Evolutionary conservation across 2,113 vertebrate genomes (phyloP), one percentile per base, ranked within the genome.

Genomic region (Chitala chitala): DNA sequence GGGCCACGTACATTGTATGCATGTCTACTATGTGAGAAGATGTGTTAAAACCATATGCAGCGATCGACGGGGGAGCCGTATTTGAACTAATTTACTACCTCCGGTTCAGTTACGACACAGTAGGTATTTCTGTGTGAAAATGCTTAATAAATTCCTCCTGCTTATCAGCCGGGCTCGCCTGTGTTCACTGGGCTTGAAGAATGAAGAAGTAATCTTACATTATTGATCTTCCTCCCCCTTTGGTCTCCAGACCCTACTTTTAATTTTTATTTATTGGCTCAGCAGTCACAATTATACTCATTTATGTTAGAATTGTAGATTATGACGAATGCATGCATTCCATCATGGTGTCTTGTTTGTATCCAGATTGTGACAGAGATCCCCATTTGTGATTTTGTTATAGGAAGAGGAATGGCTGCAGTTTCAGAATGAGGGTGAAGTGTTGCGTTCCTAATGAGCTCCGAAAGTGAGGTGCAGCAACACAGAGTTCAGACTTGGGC

Each of bases 331-430:
- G 4, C n/a, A 48, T 63, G 20, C 31, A 63, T 33, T 26, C 10
- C 22, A 26, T 68, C 13, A 31, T 29, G 9, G 20, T 48, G 22
- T 3, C 22, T 68, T 8, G 42, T 46, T 68, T 68, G 44, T 26
- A 40, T 65, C 24, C 36, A 65, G 36, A 65, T 65, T 44, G 63
- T 65, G 20, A 55, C 36, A 40, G 40, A 5, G 42, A 61, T 63
- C 29, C 42, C 26, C 44, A 51, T 64, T 15, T 63, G n/a, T 50
- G 63, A 54, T 54, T 58, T 56, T 72, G 48, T 75, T 68, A 7
- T 20, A 12, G 64, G 24, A 42, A 33, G 20, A 46, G 31, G 15
- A 56, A 65, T 53, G 10, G n/a, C 12, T n/a, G 6, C 26, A 42
- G 54, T 26, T n/a, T 33, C n/a, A 51, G 44, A 36, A n/a, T 5